Conservation (phyloP, 2,113 vertebrate genomes). For the Propithecus coquereli region DNA sequence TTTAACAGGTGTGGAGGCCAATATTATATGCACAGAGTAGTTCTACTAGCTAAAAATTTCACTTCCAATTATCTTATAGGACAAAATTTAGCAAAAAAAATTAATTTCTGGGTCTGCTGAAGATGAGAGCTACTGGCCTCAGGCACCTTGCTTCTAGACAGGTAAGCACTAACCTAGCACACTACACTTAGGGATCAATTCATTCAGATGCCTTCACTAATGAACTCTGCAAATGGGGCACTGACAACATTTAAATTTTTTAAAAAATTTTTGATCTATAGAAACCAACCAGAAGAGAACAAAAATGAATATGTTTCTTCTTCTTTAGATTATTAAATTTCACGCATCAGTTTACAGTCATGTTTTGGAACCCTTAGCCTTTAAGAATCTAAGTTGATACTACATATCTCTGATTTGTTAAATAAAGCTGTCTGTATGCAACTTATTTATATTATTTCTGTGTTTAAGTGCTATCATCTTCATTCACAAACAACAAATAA, state of each 20-base stretch:
- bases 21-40: background rate
- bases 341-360: background rate
- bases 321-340: background rate
- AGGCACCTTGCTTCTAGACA: background rate
- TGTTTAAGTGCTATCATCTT: background rate
- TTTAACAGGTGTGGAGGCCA: background rate
- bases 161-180: background rate
- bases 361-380: background rate
- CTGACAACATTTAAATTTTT: background rate
- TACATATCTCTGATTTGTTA: background rate
- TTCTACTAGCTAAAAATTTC: background rate
- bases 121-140: background rate
- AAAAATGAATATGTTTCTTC: background rate
- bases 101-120: background rate
- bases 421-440: background rate
- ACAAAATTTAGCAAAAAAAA: constrained; percentile 1
- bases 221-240: background rate
- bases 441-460: background rate
- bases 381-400: background rate
- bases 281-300: background rate
- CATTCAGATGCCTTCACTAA: background rate
- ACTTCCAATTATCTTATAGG: background rate
- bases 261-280: background rate
- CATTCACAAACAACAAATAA: background rate
- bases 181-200: background rate